Evolutionary conservation across 2,888 invertebrate species (phyloP).

Genomic region (Eupithecia abbreviata): DNA sequence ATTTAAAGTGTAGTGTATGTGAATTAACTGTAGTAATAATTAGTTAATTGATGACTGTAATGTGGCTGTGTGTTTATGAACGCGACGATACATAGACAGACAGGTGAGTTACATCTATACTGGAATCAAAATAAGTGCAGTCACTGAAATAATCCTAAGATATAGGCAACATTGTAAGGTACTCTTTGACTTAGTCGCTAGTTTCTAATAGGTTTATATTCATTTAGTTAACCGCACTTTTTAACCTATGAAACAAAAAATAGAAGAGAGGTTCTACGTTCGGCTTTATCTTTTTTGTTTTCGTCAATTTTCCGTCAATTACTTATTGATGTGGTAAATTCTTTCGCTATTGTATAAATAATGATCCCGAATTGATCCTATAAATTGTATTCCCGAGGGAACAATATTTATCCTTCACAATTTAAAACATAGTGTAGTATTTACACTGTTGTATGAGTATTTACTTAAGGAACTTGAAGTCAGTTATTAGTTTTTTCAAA

Average conservation of each 20-base stretch:
- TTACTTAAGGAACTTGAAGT: too few relatives aligned
- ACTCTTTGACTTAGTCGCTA: constrained; percentile 1
- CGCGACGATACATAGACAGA: constrained; percentile 40
- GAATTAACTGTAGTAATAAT: constrained; percentile 38
- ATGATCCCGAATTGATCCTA: too few relatives aligned
- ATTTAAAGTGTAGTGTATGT: constrained; percentile 58
- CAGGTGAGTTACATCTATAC: constrained; percentile 47
- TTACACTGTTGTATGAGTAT: too few relatives aligned
- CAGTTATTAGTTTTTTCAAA: too few relatives aligned
- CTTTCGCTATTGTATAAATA: too few relatives aligned
- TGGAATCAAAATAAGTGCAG: constrained; percentile 27
- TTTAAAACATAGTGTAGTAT: too few relatives aligned
- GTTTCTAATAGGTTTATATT: background rate
- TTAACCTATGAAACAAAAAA: background rate
- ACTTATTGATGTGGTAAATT: too few relatives aligned
- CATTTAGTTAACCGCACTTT: background rate
- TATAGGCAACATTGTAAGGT: constrained; percentile 19
- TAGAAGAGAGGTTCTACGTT: too few relatives aligned
- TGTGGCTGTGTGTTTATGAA: constrained; percentile 46
- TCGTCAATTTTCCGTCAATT: too few relatives aligned
- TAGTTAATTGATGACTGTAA: constrained; percentile 51
- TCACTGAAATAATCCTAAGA: constrained; percentile 23
- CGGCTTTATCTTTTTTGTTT: too few relatives aligned
- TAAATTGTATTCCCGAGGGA: too few relatives aligned
- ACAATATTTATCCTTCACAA: too few relatives aligned